Base-by-base conservation (phyloP, 1,140 invertebrate genomes). In the Drosophila mauritiana region DNA sequence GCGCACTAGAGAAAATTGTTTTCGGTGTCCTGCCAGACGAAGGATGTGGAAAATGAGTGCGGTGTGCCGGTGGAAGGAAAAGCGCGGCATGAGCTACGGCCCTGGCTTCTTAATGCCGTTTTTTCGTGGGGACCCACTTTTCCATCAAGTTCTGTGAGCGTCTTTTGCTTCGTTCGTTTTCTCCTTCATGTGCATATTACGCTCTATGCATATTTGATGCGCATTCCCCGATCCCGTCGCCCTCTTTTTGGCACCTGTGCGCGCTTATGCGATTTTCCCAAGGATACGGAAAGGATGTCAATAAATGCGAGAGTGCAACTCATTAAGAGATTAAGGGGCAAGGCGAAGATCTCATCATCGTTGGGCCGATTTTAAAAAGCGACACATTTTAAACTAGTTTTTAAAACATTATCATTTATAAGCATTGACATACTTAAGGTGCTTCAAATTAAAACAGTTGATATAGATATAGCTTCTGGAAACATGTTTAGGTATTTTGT, bases 281-380 rank as follows among this genome's bases (percentile, higher is more conserved):
- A 70, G 45, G 61, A 61, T 73, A 43, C 58, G 54, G 57, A 51
- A 64, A 77, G 78, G 74, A 80, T 88, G 76, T 88, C 76, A 88
- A 88, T 88, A 88, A 88, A 88, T 89, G 75, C 72, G 48, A 68
- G 76, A 76, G 67, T 76, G 79, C 75, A 88, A 88, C 83, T 88
- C 83, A 88, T 88, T 88, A 88, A 83, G 84, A 73, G 83, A 88
- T 88, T 88, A 81, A 73, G 75, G 58, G 62, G 25, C 75, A 48
- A 65, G 75, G 63, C 72, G 46, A 61, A 64, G 40, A 63, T 59
- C 80, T 80, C 72, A 68, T 55, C 49, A 52, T 76, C 42, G 59
- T 36, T 51, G 27, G 42, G 25, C 31, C 7, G 25, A 34, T 12
- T 43, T 43, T 13, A 36, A 27, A 17, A 34, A 65, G n/a, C 55